Conservation (phyloP, 2,888 invertebrate genomes). For the Melolontha melolontha region DNA sequence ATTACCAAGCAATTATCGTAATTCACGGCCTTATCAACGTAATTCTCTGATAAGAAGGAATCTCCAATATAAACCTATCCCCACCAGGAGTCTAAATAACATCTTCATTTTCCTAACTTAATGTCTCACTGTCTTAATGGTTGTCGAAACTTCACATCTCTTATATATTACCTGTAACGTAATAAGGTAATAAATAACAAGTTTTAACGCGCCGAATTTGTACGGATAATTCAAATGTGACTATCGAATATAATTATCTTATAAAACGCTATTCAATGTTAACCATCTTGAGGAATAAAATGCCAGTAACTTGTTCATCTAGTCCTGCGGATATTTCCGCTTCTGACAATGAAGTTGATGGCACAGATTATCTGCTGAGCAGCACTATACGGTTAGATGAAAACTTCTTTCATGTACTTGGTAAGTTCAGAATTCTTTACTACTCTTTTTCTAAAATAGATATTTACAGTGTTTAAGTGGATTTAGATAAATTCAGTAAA, state of each 20-base stretch:
- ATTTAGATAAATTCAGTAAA: neutral
- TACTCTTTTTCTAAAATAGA: neutral
- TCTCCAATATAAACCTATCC: conserved; percentile 54
- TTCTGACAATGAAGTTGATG: conserved; percentile 69
- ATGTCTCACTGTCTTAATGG: conserved; percentile 24
- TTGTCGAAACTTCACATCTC: conserved; percentile 31
- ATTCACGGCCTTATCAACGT: conserved; percentile 34
- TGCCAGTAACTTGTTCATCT: conserved; percentile 47
- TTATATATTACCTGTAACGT: conserved; percentile 5
- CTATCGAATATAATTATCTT: conserved; percentile 1
- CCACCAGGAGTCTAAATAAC: conserved; percentile 48
- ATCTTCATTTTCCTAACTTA: conserved; percentile 42
- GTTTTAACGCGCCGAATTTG: neutral
- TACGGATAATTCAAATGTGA: conserved; percentile 1
- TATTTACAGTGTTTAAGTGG: neutral
- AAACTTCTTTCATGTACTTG: conserved; percentile 72
- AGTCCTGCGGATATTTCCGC: conserved; percentile 50
- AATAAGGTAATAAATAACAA: no score
- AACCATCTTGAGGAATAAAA: conserved; percentile 40
- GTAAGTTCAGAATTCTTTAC: conserved; percentile 64
- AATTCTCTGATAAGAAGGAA: conserved; percentile 48
- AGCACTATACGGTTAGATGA: conserved; percentile 74
- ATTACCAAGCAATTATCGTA: conserved; percentile 33
- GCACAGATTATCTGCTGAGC: conserved; percentile 73
- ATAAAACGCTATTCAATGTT: conserved; percentile 16